Conservation (phyloP, 2,888 invertebrate species). For the Cosmorhoe ocellata region DNA sequence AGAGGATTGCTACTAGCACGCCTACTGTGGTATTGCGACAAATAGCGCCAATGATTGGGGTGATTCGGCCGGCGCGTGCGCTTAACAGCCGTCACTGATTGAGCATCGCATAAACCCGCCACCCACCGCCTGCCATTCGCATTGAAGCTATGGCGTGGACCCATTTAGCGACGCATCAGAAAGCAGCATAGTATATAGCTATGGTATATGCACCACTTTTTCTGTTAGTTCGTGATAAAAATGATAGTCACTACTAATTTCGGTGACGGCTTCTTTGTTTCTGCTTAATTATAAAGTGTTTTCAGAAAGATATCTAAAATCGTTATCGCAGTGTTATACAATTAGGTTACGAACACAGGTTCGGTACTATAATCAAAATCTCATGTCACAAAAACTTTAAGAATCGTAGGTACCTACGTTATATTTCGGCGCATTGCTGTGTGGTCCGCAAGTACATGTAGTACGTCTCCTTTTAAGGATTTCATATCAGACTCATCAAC, state of each 20-base stretch:
- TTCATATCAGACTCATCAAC: slow-evolving; percentile 12
- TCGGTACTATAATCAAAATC: too few species aligned
- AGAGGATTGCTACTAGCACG: slow-evolving; percentile 12
- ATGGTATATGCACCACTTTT: background rate
- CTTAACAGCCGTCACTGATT: slow-evolving; percentile 68
- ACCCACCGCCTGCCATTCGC: slow-evolving; percentile 67
- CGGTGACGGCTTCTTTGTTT: too few species aligned
- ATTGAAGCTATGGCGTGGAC: slow-evolving; percentile 42
- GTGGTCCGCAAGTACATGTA: background rate
- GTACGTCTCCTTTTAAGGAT: slow-evolving; percentile 1
- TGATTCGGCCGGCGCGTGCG: slow-evolving; percentile 70
- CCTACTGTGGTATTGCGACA: slow-evolving; percentile 47
- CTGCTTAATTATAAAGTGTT: too few species aligned
- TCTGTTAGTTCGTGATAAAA: too few species aligned
- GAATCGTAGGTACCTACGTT: background rate
- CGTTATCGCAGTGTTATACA: too few species aligned
- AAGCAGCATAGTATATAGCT: background rate
- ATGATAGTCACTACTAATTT: too few species aligned
- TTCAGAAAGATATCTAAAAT: too few species aligned
- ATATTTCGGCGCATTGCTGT: background rate
- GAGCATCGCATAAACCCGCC: slow-evolving; percentile 65
- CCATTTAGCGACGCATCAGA: slow-evolving; percentile 15
- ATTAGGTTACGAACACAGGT: too few species aligned
- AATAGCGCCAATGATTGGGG: slow-evolving; percentile 66
- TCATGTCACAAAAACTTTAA: too few species aligned